Percentiles rank a stretch among this genome's conserved stretches.
These are phyloP conservation scores for Hypena proboscidalis DNA, from an alignment of 2,888 invertebrate genomes.

Conservation along the genomic window DNA sequence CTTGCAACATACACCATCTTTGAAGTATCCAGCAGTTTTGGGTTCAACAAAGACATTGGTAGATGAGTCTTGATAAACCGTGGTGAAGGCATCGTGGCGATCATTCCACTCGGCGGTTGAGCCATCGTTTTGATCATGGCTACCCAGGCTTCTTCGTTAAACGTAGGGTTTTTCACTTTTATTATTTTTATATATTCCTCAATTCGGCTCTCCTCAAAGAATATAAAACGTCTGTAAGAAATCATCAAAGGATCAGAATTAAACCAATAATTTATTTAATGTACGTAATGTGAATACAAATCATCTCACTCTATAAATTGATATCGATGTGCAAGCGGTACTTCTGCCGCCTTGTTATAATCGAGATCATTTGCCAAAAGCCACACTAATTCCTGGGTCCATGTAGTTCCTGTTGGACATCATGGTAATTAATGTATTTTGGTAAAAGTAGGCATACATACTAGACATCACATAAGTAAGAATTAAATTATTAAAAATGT, in stretches of 20 bases:
- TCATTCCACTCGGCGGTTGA: neutral
- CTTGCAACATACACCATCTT: slow-evolving; percentile 90
- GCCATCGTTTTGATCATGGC: neutral
- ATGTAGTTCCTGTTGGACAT: slow-evolving; percentile 80
- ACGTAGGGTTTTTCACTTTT: neutral
- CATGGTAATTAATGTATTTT: neutral
- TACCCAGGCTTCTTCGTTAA: neutral
- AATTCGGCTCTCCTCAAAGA: neutral
- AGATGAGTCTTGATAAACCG: slow-evolving; percentile 87
- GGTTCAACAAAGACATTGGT: slow-evolving; percentile 88
- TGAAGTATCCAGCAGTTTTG: slow-evolving; percentile 72
- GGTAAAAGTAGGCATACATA: too few species aligned
- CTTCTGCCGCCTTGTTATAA: slow-evolving; percentile 81
- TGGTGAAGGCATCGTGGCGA: slow-evolving; percentile 89
- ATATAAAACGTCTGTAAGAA: slow-evolving; percentile 4
- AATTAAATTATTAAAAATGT: too few species aligned
- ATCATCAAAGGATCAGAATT: neutral
- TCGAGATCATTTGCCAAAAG: slow-evolving; percentile 87
- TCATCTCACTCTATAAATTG: slow-evolving; percentile 90
- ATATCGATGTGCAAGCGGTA: slow-evolving; percentile 83
- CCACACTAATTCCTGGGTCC: slow-evolving; percentile 91
- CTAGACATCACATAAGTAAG: too few species aligned
- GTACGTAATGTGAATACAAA: slow-evolving; percentile 1
- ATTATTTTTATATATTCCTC: neutral
- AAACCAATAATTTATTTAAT: neutral